Conservation (phyloP, 2,888 invertebrate genomes). For the Rhaphigaster nebulosa region DNA sequence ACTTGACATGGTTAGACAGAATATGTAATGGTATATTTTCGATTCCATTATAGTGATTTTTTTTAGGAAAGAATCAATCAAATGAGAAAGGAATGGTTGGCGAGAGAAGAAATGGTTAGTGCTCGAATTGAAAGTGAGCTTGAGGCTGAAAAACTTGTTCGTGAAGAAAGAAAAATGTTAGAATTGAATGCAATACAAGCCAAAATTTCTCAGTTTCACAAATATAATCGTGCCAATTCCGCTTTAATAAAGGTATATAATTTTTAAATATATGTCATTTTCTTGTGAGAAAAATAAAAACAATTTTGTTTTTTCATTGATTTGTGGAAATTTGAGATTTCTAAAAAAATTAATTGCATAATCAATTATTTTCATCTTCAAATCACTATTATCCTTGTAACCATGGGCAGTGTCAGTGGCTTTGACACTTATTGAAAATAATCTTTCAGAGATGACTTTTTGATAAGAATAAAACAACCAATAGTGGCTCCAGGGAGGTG, state of each 20-base stretch:
- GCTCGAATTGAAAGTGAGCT: conserved; percentile 65
- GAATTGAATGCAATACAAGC: conserved; percentile 71
- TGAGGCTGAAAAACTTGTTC: conserved; percentile 66
- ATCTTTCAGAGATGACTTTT: no score
- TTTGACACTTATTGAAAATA: no score
- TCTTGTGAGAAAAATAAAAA: no score
- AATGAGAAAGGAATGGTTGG: conserved; percentile 49
- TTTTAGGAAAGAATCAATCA: conserved; percentile 50
- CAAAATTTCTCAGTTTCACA: conserved; percentile 61
- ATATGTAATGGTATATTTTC: neutral
- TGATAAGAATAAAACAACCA: no score
- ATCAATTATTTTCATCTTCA: no score
- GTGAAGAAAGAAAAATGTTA: conserved; percentile 68
- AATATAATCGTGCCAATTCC: conserved; percentile 65
- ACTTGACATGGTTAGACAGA: neutral
- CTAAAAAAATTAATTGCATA: no score
- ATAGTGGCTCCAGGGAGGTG: no score
- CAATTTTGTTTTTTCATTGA: no score
- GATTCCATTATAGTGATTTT: neutral
- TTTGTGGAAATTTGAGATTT: no score
- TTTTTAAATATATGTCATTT: neutral
- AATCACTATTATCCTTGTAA: no score
- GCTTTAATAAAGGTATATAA: neutral
- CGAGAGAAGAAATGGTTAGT: conserved; percentile 67
- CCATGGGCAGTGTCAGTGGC: no score